Base-by-base conservation (phyloP, 2,113 vertebrate genomes). In the Zootoca vivipara region DNA sequence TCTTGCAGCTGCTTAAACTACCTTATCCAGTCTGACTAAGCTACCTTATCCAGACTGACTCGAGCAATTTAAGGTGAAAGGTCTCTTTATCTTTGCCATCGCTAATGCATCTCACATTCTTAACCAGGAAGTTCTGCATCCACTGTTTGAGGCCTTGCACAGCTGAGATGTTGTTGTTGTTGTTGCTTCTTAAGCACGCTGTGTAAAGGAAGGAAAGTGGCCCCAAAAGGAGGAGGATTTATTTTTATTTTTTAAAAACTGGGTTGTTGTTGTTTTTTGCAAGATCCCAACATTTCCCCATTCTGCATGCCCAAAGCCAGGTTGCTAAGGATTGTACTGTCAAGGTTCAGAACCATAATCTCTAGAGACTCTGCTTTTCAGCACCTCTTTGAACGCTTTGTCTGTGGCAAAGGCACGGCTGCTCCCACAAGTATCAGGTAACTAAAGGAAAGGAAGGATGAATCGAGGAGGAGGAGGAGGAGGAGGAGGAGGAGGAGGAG, bases 341-440 rank as follows among this genome's bases (percentile, higher is more conserved):
- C 90, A 92, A 94, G 93, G 89, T 91, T 91, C 90, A 90, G 94
- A 95, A 91, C 92, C 35, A 0, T 90, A 70, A 89, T 96, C 97
- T 96, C 97, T 75, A 91, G 96, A 95, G 98, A 96, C 94, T 94
- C 95, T 95, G 97, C 96, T 97, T 98, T 99, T 98, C 98, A 98
- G 97, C 97, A 96, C 97, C 98, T 97, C 97, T 98, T 97, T 96
- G 95, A 98, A 98, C 97, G 97, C 98, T 98, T 98, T 97, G 98
- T 99, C 98, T 96, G 95, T 97, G 95, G 88, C 46, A 46, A 96
- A 96, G 97, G 97, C 97, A 96, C 97, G 93, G 95, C 93, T 84
- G 97, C 98, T 99, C 98, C 98, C 98, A 98, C 98, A 97, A 95
- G 97, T 99, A 99, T 99, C 98, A 96, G 96, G 97, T 99, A 98